phyloP scores from a whole-genome alignment of 2,113 vertebrate genomes.

The Ciconia boyciana region DNA sequence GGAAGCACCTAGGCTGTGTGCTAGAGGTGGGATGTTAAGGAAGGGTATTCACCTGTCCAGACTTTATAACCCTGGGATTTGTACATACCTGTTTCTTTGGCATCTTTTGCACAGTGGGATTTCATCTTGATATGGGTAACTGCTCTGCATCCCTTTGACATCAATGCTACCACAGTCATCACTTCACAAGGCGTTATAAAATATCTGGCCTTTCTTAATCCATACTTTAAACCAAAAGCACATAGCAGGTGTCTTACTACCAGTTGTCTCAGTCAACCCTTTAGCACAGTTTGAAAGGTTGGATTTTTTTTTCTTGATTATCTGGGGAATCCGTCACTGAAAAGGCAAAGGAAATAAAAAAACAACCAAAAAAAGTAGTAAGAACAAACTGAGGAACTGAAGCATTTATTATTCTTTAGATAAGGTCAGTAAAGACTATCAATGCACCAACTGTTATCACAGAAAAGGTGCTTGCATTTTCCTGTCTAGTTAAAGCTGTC shows the following conservation, averaged over 20 bases:
- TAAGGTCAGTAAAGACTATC: conserved; percentile 13
- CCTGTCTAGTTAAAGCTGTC: conserved; percentile 46
- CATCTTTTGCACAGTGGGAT: neutral
- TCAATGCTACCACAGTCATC: neutral
- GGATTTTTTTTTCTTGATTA: neutral
- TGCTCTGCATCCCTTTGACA: neutral
- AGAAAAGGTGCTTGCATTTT: conserved; percentile 9
- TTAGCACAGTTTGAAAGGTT: neutral
- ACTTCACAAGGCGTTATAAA: neutral
- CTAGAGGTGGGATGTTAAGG: neutral
- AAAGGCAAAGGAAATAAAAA: conserved; percentile 13
- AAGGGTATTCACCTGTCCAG: neutral
- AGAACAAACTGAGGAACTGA: conserved; percentile 28
- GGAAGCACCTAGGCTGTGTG: neutral
- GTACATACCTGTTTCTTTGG: neutral
- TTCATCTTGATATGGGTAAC: neutral
- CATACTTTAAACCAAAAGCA: neutral
- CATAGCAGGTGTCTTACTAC: neutral
- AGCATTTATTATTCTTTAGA: conserved; percentile 33
- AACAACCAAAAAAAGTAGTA: neutral
- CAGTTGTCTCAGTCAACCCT: neutral
- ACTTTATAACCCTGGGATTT: neutral
- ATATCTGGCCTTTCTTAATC: neutral
- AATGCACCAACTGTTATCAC: neutral
- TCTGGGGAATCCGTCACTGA: neutral